Percentiles rank a stretch among this genome's conserved stretches.
These are phyloP conservation scores for Calephelis nemesis DNA, from an alignment of 1,140 invertebrate genomes.

Conservation along the genomic window DNA sequence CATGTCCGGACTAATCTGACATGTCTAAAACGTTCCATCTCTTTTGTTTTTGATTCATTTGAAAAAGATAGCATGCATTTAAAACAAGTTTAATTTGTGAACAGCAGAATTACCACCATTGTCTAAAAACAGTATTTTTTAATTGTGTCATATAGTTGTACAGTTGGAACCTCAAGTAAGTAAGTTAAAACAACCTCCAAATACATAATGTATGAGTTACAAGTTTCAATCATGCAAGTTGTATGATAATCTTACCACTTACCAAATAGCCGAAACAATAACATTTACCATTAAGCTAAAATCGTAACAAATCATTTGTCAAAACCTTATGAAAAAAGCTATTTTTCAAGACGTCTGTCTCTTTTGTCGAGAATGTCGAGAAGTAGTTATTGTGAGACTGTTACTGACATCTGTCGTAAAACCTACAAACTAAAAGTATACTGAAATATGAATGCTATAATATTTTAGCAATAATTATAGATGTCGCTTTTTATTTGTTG, in stretches of 20 bases:
- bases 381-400: conserved; percentile 3
- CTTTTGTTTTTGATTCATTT: too few relatives aligned
- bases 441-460: not conserved
- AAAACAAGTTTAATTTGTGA: too few relatives aligned
- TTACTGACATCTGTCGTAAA: conserved; percentile 9
- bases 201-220: too few relatives aligned
- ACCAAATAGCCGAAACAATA: conserved; percentile 11
- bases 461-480: not conserved
- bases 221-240: too few relatives aligned
- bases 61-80: too few relatives aligned
- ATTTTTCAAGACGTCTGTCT: conserved; percentile 8
- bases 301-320: conserved; percentile 5
- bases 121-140: too few relatives aligned
- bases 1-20: too few relatives aligned
- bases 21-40: too few relatives aligned
- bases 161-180: too few relatives aligned
- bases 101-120: too few relatives aligned
- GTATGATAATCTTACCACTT: not conserved
- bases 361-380: not conserved
- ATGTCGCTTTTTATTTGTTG: not conserved
- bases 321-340: conserved; percentile 15
- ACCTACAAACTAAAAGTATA: conserved; percentile 6
- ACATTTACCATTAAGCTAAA: conserved; percentile 2
- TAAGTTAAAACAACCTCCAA: too few relatives aligned
- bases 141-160: too few relatives aligned